phyloP scores from a whole-genome alignment of 1,140 invertebrate genomes.

The Bombus impatiens region DNA sequence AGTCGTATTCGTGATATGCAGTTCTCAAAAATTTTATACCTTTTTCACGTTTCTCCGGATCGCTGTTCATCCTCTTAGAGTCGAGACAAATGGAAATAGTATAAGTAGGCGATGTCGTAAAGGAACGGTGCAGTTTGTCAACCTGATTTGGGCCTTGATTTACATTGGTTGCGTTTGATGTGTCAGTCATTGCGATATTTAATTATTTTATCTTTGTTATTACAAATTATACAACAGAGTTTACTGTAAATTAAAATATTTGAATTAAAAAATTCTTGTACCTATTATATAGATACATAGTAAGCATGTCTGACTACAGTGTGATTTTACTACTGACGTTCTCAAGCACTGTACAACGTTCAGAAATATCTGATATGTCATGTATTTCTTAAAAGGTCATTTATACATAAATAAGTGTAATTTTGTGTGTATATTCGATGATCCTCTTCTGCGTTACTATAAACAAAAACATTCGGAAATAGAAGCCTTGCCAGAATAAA shows the following conservation, averaged over 20 bases:
- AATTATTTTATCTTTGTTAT: neutral
- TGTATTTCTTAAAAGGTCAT: neutral
- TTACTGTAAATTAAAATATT: too few species aligned
- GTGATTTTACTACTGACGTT: neutral
- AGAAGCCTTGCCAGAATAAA: too few species aligned
- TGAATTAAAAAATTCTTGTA: neutral
- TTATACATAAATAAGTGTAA: neutral
- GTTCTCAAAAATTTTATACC: neutral
- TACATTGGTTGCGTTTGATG: neutral
- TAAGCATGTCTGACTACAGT: neutral
- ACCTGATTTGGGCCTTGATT: neutral
- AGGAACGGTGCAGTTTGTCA: neutral
- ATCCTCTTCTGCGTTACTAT: too few species aligned
- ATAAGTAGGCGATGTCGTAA: neutral
- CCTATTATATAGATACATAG: too few species aligned
- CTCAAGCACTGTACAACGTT: rapidly evolving
- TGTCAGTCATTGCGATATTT: neutral
- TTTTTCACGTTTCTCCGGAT: neutral
- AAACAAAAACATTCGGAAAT: neutral
- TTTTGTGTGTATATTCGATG: neutral
- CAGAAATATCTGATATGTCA: too few species aligned
- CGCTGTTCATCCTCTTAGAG: too few species aligned
- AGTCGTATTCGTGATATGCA: neutral
- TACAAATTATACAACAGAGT: neutral
- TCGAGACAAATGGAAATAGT: too few species aligned